These are phyloP conservation scores for Gobionotothen gibberifrons DNA, from an alignment of 2,797 vertebrate genomes.

Conservation along the genomic window DNA sequence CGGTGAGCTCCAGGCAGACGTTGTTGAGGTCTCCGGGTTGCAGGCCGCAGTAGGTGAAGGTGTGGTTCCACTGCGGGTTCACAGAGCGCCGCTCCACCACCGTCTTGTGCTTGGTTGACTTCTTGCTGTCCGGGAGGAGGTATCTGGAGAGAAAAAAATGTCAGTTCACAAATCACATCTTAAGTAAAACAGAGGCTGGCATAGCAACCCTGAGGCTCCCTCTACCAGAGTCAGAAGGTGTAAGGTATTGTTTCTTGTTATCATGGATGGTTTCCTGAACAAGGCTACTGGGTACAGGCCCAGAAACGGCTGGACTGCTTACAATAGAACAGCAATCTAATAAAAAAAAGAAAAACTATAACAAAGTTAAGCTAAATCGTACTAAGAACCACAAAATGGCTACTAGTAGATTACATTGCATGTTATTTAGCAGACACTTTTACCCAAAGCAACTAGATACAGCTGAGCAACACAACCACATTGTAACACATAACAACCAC, in stretches of 20 bases:
- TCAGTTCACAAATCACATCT: neutral
- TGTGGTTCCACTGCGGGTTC: constrained; percentile 97
- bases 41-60: constrained; percentile 93
- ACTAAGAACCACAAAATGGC: neutral
- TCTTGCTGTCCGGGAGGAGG: constrained; percentile 94
- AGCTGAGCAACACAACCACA: too few species aligned
- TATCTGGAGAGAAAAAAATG: constrained; percentile 81
- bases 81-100: constrained; percentile 90
- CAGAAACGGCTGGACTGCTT: too few species aligned
- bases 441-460: neutral
- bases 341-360: neutral
- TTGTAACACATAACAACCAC: neutral
- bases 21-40: constrained; percentile 90
- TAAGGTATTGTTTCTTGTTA: neutral
- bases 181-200: too few species aligned
- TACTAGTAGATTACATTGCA: neutral
- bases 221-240: neutral
- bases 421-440: too few species aligned
- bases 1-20: constrained; percentile 93
- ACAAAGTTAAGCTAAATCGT: neutral
- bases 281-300: too few species aligned
- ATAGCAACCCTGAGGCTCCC: neutral
- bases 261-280: neutral
- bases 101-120: constrained; percentile 98
- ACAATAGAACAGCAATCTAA: neutral